Percentiles rank a stretch among this genome's conserved stretches.
These are phyloP conservation scores for Sialia sialis DNA, from an alignment of 2,113 vertebrate genomes.

Conservation along the genomic window DNA sequence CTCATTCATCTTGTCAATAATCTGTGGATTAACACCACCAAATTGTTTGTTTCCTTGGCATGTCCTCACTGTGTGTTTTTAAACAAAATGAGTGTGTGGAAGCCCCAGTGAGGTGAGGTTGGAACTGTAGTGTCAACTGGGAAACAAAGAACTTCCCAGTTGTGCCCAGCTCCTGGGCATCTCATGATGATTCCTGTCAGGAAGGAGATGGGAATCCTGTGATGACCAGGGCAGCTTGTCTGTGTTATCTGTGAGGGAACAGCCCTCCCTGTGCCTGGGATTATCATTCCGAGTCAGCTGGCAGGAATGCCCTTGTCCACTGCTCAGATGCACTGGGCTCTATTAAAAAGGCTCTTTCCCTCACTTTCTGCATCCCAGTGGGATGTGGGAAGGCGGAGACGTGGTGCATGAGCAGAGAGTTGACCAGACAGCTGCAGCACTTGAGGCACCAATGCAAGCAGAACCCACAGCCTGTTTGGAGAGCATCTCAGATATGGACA, in stretches of 20 bases:
- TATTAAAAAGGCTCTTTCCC: not conserved
- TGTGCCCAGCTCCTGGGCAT: not conserved
- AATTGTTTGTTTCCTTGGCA: slow-evolving; percentile 27
- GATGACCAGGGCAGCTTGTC: not conserved
- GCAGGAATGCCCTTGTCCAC: not conserved
- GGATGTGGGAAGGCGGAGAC: fast-evolving
- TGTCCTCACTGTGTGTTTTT: not conserved
- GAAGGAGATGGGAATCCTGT: not conserved
- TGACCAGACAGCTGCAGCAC: not conserved
- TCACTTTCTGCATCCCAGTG: not conserved
- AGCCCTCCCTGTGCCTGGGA: not conserved
- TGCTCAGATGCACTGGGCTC: fast-evolving
- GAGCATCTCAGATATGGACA: not conserved
- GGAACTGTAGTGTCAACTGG: not conserved
- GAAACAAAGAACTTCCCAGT: not conserved
- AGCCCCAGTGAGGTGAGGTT: not conserved
- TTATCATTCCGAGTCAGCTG: not conserved
- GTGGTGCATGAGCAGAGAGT: not conserved
- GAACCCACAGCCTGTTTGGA: not conserved
- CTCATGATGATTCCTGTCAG: fast-evolving
- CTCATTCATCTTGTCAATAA: slow-evolving; percentile 69
- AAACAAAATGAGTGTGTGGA: not conserved
- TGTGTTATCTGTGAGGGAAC: fast-evolving
- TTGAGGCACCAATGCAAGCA: fast-evolving
- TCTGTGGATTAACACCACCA: slow-evolving; percentile 58